phyloP scores from a whole-genome alignment of 2,888 invertebrate genomes.

The Monopis laevigella region DNA sequence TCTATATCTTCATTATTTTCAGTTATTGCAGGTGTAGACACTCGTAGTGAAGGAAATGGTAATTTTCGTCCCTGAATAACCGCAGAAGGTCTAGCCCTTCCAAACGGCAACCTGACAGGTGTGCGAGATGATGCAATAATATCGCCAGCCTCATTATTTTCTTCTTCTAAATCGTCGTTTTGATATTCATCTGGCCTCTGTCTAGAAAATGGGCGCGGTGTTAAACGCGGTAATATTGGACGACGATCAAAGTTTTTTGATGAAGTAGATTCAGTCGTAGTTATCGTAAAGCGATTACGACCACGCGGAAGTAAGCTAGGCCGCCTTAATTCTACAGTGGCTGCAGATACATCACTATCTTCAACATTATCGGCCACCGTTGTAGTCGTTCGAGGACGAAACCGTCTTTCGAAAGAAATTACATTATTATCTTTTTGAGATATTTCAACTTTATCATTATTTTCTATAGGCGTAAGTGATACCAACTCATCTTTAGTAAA shows the following conservation, averaged over 20 bases:
- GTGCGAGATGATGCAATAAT: conserved; percentile 28
- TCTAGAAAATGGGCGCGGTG: conserved; percentile 52
- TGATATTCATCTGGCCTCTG: conserved; percentile 20
- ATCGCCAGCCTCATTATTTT: conserved; percentile 22
- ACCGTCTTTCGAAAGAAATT: conserved; percentile 24
- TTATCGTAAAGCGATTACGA: conserved; percentile 37
- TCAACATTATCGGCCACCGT: conserved; percentile 31
- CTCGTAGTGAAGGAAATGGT: conserved; percentile 34
- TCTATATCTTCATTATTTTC: conserved; percentile 35
- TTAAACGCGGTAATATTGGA: conserved; percentile 46
- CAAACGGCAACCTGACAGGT: conserved; percentile 36
- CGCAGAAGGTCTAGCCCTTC: conserved; percentile 30
- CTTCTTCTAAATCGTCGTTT: conserved; percentile 21
- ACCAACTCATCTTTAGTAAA: conserved; percentile 56
- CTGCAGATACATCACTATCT: conserved; percentile 52
- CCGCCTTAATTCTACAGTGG: conserved; percentile 43
- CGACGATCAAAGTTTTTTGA: no score
- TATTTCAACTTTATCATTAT: conserved; percentile 23
- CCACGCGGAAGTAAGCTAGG: conserved; percentile 43
- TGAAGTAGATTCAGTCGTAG: conserved; percentile 26
- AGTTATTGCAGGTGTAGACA: conserved; percentile 29
- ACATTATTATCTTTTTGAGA: conserved; percentile 19
- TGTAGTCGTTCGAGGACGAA: conserved; percentile 30
- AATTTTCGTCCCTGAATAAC: conserved; percentile 35
- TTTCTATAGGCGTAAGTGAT: conserved; percentile 63